These are phyloP conservation scores for Megaceryle torquata DNA, from an alignment of 2,113 vertebrate genomes.

Conservation along the genomic window DNA sequence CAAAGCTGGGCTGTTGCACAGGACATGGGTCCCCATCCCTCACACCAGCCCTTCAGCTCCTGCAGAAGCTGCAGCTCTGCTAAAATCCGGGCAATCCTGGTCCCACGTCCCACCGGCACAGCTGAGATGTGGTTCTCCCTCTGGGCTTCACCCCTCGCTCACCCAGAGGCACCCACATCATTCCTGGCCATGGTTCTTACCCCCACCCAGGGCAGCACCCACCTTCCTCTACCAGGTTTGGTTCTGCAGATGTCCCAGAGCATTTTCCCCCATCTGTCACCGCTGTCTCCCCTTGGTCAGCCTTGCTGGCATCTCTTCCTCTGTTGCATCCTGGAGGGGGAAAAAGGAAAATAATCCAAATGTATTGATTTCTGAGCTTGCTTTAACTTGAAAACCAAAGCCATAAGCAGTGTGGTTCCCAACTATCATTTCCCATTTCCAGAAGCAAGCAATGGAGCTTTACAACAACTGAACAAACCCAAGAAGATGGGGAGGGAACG, in stretches of 20 bases:
- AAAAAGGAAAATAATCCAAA: neutral
- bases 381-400: neutral
- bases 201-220: neutral
- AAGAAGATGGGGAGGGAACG: neutral
- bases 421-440: neutral
- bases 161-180: neutral
- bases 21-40: neutral
- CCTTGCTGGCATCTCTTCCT: neutral
- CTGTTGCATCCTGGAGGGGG: neutral
- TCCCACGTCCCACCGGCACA: fast-evolving
- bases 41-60: neutral
- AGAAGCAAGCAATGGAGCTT: neutral
- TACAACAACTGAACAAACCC: neutral
- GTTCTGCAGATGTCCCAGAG: neutral
- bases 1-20: neutral
- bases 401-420: neutral
- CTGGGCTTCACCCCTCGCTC: neutral
- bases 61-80: neutral
- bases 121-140: fast-evolving
- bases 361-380: neutral
- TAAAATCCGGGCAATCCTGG: neutral
- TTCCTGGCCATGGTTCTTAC: fast-evolving
- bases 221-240: neutral
- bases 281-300: neutral
- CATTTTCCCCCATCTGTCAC: neutral